Percentiles rank a stretch among this genome's conserved stretches.
phyloP scores from a whole-genome alignment of 2,888 invertebrate genomes.

The Halocaridina rubra region DNA sequence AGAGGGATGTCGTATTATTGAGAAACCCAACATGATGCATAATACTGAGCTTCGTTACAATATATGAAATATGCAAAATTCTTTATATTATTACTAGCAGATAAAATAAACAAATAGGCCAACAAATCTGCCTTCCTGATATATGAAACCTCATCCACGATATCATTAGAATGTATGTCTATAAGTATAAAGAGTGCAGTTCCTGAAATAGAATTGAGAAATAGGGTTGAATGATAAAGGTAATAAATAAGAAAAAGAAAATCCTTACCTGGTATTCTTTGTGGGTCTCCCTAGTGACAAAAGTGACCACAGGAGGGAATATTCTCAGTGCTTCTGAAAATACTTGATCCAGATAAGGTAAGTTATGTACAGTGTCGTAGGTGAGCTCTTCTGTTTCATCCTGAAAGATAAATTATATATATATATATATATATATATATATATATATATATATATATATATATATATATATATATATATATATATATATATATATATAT shows the following conservation, averaged over 20 bases:
- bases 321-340: slow-evolving; percentile 69
- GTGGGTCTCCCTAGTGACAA: slow-evolving; percentile 43
- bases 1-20: no score
- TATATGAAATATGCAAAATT: no score
- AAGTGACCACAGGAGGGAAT: slow-evolving; percentile 67
- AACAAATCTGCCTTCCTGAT: no score
- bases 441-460: neutral
- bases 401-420: neutral
- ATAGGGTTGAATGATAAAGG: no score
- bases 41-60: no score
- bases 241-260: neutral
- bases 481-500: neutral
- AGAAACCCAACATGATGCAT: no score
- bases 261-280: slow-evolving; percentile 29
- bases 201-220: no score
- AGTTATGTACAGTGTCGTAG: slow-evolving; percentile 67
- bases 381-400: slow-evolving; percentile 53
- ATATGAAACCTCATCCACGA: no score
- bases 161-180: no score
- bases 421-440: neutral
- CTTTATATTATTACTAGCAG: no score
- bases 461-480: neutral
- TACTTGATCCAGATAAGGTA: slow-evolving; percentile 69
- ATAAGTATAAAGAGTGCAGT: no score
- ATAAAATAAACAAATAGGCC: no score